Evolutionary conservation across 2,888 invertebrate genomes (phyloP).

Genomic region (Galeopsomyia nigrocyanea): DNA sequence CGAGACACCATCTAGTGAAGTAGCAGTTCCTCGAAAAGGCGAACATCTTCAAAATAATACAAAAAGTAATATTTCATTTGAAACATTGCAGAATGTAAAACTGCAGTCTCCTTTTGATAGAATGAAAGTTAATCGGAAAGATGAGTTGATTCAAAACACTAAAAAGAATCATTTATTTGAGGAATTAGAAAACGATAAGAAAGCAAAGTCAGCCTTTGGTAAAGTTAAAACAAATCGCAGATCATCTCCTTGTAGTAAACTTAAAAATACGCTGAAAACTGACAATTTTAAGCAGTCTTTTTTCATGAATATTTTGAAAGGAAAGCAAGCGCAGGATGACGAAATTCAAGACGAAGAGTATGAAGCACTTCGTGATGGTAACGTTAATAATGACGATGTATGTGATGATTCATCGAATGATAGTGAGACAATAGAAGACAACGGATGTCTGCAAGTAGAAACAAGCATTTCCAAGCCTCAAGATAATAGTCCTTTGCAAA

Average conservation of each 20-base stretch:
- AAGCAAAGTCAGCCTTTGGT: no score
- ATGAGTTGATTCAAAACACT: no score
- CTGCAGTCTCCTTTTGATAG: no score
- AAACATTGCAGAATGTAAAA: no score
- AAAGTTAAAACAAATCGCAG: conserved; percentile 6
- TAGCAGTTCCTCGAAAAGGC: no score
- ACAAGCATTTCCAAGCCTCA: not conserved
- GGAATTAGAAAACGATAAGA: no score
- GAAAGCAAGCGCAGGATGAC: conserved; percentile 40
- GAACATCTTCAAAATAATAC: no score
- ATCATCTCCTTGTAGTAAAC: conserved; percentile 44
- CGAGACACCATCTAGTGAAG: no score
- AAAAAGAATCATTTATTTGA: no score
- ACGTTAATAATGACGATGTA: conserved; percentile 7
- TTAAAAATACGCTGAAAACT: conserved; percentile 44
- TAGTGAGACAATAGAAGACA: not conserved
- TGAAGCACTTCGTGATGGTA: not conserved
- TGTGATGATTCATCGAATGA: not conserved
- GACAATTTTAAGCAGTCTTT: conserved; percentile 63
- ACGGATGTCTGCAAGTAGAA: not conserved
- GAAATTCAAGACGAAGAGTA: not conserved
- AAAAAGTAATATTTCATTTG: no score
- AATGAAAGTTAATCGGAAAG: no score
- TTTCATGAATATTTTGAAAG: conserved; percentile 62
- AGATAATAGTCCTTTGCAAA: not conserved